These are phyloP conservation scores for Ambastaia sidthimunki DNA, from an alignment of 2,797 vertebrate species.

Conservation along the genomic window DNA sequence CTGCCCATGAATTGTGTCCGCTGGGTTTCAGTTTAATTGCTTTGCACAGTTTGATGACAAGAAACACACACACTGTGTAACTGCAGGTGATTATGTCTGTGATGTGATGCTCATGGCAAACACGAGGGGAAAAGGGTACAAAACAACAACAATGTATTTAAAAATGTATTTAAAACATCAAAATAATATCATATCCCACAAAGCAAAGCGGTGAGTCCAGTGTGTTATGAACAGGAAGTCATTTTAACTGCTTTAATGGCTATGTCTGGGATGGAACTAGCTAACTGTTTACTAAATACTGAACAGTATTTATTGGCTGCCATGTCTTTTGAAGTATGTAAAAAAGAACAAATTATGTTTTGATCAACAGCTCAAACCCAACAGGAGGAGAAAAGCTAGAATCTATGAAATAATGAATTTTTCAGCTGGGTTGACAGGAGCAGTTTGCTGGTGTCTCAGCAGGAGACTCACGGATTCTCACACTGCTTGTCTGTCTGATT, in stretches of 20 bases:
- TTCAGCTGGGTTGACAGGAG: constrained; percentile 20
- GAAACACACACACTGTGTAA: constrained; percentile 13
- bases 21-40: constrained; percentile 30
- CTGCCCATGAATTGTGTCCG: constrained; percentile 18
- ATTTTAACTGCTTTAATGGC: too few species aligned
- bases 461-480: constrained; percentile 21
- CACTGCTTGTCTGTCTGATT: constrained; percentile 34
- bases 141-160: constrained; percentile 11
- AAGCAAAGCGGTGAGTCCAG: too few species aligned
- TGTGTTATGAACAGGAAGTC: neutral
- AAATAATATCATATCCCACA: too few species aligned
- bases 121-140: neutral
- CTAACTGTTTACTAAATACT: too few species aligned
- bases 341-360: neutral
- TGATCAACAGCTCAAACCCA: neutral
- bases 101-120: constrained; percentile 21
- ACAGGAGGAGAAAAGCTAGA: neutral
- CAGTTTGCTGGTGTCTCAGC: constrained; percentile 17
- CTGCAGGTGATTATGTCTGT: constrained; percentile 9
- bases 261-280: too few species aligned
- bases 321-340: too few species aligned
- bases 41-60: constrained; percentile 29
- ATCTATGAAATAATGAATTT: neutral
- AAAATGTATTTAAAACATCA: neutral
- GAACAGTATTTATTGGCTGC: too few species aligned